Conservation (phyloP, 2,797 vertebrate genomes). For the Gephyroberyx darwinii region DNA sequence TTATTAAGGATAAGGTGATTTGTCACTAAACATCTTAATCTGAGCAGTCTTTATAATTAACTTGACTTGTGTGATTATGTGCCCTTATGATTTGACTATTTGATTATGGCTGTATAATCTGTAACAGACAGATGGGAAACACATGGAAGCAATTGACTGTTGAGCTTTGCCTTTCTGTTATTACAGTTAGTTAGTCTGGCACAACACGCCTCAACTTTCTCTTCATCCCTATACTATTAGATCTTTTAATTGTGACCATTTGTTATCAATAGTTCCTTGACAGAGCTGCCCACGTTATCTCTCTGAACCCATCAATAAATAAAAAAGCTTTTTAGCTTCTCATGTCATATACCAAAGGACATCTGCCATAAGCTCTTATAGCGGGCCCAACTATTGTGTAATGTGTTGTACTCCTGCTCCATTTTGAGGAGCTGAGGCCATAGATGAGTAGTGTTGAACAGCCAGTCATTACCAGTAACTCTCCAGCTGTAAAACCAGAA, state of each 20-base stretch:
- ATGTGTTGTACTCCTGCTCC: slow-evolving; percentile 14
- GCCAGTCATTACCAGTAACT: slow-evolving; percentile 68
- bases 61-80: slow-evolving; percentile 15
- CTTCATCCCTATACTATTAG: not conserved
- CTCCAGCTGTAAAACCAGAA: slow-evolving; percentile 56
- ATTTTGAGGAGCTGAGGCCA: slow-evolving; percentile 33
- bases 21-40: slow-evolving; percentile 33
- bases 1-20: slow-evolving; percentile 17
- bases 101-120: slow-evolving; percentile 32
- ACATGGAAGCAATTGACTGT: slow-evolving; percentile 46
- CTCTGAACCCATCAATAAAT: slow-evolving; percentile 6
- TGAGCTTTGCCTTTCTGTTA: slow-evolving; percentile 21
- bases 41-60: slow-evolving; percentile 15
- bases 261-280: not conserved
- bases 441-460: slow-evolving; percentile 41
- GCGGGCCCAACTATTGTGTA: slow-evolving; percentile 19
- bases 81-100: slow-evolving; percentile 36
- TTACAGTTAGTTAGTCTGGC: not conserved
- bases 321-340: not conserved
- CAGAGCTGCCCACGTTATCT: not conserved
- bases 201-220: not conserved
- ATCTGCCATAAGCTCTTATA: slow-evolving; percentile 6
- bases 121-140: slow-evolving; percentile 16
- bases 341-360: slow-evolving; percentile 3
- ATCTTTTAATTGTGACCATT: not conserved